Percentiles rank a stretch among this genome's conserved stretches.
These are phyloP conservation scores for Gryllus bimaculatus DNA, from an alignment of 1,140 invertebrate species.

Conservation along the genomic window DNA sequence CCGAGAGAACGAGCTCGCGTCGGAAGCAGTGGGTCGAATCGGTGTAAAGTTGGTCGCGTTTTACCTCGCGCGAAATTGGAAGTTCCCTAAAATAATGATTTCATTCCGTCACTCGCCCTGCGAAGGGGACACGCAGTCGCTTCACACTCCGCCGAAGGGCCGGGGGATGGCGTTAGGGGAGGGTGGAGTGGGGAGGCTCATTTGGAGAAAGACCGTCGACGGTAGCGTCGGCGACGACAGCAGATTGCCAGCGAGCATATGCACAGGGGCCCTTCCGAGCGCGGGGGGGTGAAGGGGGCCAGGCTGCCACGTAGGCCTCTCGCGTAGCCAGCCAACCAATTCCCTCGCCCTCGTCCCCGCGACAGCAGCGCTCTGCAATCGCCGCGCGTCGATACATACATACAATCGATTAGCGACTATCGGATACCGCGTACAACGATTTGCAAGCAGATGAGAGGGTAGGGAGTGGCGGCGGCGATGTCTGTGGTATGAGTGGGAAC, in stretches of 20 bases:
- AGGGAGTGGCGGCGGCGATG: not conserved
- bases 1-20: too few species aligned
- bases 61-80: too few species aligned
- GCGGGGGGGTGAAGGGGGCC: not conserved
- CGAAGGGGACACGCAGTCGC: too few species aligned
- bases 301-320: not conserved
- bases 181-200: not conserved
- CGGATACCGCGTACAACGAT: not conserved
- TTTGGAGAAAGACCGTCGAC: not conserved
- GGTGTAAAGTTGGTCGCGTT: too few species aligned
- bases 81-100: too few species aligned
- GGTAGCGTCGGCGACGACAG: not conserved
- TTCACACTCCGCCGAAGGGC: too few species aligned
- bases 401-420: slow-evolving; percentile 1
- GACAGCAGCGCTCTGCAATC: not conserved
- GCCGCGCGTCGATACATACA: not conserved
- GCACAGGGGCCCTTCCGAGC: too few species aligned
- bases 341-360: not conserved
- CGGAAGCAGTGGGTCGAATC: too few species aligned
- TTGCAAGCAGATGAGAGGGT: not conserved
- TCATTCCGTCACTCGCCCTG: too few species aligned
- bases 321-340: not conserved
- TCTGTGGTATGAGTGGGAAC: too few species aligned
- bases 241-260: not conserved
- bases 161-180: too few species aligned